Conservation (phyloP, 2,888 invertebrate genomes). For the Cryptophagus acutangulus region DNA sequence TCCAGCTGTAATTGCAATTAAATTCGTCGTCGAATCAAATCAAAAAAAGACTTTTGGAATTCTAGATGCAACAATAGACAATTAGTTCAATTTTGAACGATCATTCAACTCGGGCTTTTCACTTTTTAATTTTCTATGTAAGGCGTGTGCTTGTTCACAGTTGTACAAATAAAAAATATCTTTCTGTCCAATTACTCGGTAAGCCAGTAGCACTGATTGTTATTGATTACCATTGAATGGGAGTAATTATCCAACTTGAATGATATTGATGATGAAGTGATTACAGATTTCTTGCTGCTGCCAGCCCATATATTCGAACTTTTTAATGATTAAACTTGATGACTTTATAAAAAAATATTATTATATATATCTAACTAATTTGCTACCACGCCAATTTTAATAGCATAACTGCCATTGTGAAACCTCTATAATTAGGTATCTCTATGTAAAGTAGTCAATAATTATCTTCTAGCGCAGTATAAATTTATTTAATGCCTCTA, state of each 20-base stretch:
- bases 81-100: too few species aligned
- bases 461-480: not conserved
- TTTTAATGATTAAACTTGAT: constrained; percentile 21
- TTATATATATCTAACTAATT: constrained; percentile 18
- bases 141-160: too few species aligned
- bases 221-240: constrained; percentile 30
- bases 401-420: constrained; percentile 9
- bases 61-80: too few species aligned
- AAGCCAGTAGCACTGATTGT: constrained; percentile 21
- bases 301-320: constrained; percentile 6
- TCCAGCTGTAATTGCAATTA: too few species aligned
- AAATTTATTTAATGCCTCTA: constrained; percentile 4
- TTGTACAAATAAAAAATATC: not conserved
- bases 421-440: constrained; percentile 10
- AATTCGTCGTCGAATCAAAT: too few species aligned
- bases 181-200: constrained; percentile 20
- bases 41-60: too few species aligned
- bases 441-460: constrained; percentile 4
- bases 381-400: constrained; percentile 20
- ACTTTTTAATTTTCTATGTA: too few species aligned
- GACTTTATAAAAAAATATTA: constrained; percentile 20
- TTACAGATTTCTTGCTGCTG: constrained; percentile 16
- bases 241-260: constrained; percentile 28
- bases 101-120: too few species aligned
- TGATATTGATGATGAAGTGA: constrained; percentile 31